A percentile compares a stretch with the other conserved stretches of the same genome.
Conservation (phyloP, 2,113 vertebrate genomes). For the Gadus macrocephalus region DNA sequence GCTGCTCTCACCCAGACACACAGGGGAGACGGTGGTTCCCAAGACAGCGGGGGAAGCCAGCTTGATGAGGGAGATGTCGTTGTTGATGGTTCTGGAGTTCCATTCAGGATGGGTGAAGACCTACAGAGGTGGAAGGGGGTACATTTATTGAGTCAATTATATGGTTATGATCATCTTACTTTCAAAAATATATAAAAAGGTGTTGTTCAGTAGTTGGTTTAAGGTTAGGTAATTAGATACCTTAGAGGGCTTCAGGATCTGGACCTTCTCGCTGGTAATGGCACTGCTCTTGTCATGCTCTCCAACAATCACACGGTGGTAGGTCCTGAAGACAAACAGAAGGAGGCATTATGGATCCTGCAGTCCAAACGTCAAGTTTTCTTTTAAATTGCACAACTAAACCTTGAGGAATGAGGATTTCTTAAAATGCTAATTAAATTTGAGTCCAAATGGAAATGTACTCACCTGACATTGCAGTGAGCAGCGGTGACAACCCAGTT, state of each 20-base stretch:
- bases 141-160: neutral
- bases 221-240: constrained; percentile 47
- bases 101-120: constrained; percentile 70
- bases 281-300: constrained; percentile 72
- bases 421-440: neutral
- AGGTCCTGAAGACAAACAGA: constrained; percentile 61
- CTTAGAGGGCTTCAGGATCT: constrained; percentile 71
- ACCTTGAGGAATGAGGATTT: too few species aligned
- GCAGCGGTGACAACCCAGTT: constrained; percentile 77
- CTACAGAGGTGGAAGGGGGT: constrained; percentile 29
- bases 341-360: too few species aligned
- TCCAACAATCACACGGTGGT: constrained; percentile 76
- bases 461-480: constrained; percentile 74
- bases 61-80: constrained; percentile 69
- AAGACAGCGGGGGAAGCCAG: constrained; percentile 54
- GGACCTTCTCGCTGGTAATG: constrained; percentile 45
- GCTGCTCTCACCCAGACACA: constrained; percentile 37
- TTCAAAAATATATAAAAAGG: too few species aligned
- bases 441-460: neutral
- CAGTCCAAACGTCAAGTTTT: too few species aligned
- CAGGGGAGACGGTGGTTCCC: constrained; percentile 44
- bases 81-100: constrained; percentile 68
- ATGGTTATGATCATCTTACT: too few species aligned
- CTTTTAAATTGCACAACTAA: too few species aligned
- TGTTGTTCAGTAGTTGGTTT: neutral